Evolutionary conservation across 2,797 vertebrate genomes (phyloP), one percentile per base, ranked within the genome.

Genomic region (Jordanella pulchra): DNA sequence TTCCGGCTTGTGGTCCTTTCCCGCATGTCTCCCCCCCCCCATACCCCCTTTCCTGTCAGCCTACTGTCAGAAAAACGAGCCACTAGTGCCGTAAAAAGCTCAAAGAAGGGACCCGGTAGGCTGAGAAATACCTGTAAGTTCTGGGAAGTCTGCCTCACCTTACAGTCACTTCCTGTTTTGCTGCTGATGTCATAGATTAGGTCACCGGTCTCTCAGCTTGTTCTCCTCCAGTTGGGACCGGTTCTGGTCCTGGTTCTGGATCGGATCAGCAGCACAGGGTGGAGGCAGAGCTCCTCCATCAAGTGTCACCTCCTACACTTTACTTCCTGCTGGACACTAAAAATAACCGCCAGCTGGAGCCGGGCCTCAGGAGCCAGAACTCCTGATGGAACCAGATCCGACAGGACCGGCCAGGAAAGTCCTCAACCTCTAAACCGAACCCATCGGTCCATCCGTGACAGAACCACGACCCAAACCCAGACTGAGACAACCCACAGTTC

Each of bases 301-400:
- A 27, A 30, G 23, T 42, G 23, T 72, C 76, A 71, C 78, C 77
- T 45, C 66, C 79, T 78, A 72, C 21, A 60, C 73, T 55, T 80
- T 65, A 53, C 35, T 18, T 82, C 75, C 81, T 75, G 78, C 53
- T 32, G 73, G 81, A 88, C 86, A 77, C 27, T 89, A 88, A 90
- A 89, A 89, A 92, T 89, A 91, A 74, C 79, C 3, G 2, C 7
- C 63, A 3, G 69, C 77, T 75, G 67, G 65, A 75, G 75, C 25
- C 12, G 0, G 61, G 58, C 67, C 69, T 55, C 50, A 68, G 77
- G 64, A 81, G 73, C 42, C 30, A 51, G 50, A 56, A 51, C 48
- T 12, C 48, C 48, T 21, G 18, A 50, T 23, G 48, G 48, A 50
- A 7, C 6, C 48, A 6, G 1, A 55, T 21, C 18, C 28, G 10